Percentiles rank a stretch among this genome's conserved stretches.
These are phyloP conservation scores for Drosophila orosa DNA, from an alignment of 1,140 invertebrate genomes.

Conservation along the genomic window DNA sequence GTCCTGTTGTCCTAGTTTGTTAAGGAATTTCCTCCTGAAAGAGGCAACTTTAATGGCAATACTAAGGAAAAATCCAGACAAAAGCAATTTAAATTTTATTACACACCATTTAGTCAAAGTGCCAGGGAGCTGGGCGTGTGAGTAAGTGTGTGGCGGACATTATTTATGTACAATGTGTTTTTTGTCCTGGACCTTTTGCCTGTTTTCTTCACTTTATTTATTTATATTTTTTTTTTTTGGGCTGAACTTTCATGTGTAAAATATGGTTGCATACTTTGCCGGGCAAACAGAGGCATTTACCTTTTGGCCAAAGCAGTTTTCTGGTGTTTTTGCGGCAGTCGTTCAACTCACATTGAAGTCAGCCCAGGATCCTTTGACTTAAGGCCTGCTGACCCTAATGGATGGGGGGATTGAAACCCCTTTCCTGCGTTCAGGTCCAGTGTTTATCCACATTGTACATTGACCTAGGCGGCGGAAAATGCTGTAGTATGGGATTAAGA, in stretches of 20 bases:
- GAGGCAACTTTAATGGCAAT: slow-evolving; percentile 31
- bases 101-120: slow-evolving; percentile 75
- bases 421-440: slow-evolving; percentile 1
- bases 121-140: slow-evolving; percentile 39
- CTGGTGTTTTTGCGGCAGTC: slow-evolving; percentile 21
- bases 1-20: slow-evolving; percentile 1
- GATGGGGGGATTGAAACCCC: not conserved
- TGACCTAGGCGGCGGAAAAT: slow-evolving; percentile 35
- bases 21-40: slow-evolving; percentile 36
- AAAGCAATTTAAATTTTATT: slow-evolving; percentile 78
- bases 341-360: slow-evolving; percentile 48
- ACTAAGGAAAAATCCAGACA: slow-evolving; percentile 58
- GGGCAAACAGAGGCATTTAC: slow-evolving; percentile 57
- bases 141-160: slow-evolving; percentile 51
- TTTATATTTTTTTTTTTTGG: slow-evolving; percentile 22
- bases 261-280: slow-evolving; percentile 61
- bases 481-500: slow-evolving; percentile 40
- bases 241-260: slow-evolving; percentile 62
- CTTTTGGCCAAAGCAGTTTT: slow-evolving; percentile 17
- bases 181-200: slow-evolving; percentile 15
- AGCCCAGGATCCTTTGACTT: slow-evolving; percentile 22
- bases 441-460: slow-evolving; percentile 40
- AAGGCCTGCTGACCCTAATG: slow-evolving; percentile 16
- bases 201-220: not conserved
- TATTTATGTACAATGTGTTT: slow-evolving; percentile 70